Evolutionary conservation across 2,113 vertebrate species (phyloP).

Genomic region (Nanger granti): DNA sequence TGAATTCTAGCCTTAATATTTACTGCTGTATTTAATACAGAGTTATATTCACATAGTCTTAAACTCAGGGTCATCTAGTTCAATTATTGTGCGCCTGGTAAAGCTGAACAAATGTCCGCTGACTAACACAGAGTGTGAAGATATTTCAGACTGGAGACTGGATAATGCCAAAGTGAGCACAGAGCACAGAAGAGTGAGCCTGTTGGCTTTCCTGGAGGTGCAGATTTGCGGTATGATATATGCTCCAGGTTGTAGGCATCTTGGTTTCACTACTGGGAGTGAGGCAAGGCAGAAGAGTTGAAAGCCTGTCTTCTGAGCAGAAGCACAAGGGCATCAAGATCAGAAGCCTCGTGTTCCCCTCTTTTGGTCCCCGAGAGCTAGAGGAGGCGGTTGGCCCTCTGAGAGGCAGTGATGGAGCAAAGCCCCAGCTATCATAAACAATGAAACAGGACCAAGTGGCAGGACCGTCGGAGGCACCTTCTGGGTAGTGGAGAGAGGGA

Average conservation of each 20-base stretch:
- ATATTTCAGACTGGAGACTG: neutral
- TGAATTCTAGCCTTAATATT: neutral
- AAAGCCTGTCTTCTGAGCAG: neutral
- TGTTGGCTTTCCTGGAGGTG: neutral
- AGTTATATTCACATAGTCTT: neutral
- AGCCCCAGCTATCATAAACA: neutral
- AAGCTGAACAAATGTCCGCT: neutral
- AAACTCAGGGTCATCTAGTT: neutral
- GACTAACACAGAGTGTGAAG: neutral
- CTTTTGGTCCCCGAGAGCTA: neutral
- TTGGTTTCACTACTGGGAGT: neutral
- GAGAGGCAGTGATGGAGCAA: neutral
- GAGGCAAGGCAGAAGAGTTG: neutral
- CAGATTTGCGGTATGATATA: neutral
- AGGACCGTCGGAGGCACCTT: neutral
- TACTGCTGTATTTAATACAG: neutral
- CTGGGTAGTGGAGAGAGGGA: neutral
- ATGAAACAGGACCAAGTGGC: neutral
- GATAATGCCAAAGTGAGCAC: neutral
- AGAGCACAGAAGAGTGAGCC: neutral
- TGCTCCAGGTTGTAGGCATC: neutral
- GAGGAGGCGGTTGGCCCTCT: neutral
- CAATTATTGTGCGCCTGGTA: neutral
- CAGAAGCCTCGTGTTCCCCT: neutral
- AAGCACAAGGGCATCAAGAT: neutral